Conservation (phyloP, 2,113 vertebrate species). For the Machaerirhynchus nigripectus region DNA sequence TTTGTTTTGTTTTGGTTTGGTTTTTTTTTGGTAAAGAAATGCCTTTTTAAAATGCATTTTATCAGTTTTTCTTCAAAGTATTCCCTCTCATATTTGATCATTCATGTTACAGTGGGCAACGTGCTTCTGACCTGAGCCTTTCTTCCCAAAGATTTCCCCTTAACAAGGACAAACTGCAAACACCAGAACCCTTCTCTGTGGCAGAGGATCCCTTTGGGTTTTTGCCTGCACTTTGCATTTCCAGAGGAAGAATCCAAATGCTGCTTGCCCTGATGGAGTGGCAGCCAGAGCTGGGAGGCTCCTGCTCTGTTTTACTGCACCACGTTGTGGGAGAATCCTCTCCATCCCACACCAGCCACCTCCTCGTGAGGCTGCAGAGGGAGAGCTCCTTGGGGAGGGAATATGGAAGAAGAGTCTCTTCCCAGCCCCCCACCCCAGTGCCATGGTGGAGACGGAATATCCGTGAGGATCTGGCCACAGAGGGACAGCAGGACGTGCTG, state of each 20-base stretch:
- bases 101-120: neutral
- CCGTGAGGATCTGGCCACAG: neutral
- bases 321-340: neutral
- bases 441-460: neutral
- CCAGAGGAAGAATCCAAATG: neutral
- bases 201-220: neutral
- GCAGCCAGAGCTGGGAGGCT: neutral
- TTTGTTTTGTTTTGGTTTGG: neutral
- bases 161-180: neutral
- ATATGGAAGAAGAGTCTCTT: fast-evolving
- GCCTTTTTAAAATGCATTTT: neutral
- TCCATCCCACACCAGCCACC: neutral
- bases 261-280: neutral
- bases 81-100: neutral
- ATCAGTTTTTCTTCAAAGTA: neutral
- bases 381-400: neutral
- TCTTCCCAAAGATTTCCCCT: neutral
- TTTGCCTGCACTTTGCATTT: neutral
- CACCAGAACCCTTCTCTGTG: neutral
- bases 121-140: neutral
- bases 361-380: neutral
- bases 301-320: neutral
- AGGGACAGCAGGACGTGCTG: neutral
- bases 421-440: no score
- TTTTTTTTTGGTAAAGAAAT: neutral